Percentiles rank a stretch among this genome's conserved stretches.
phyloP scores from a whole-genome alignment of 2,888 invertebrate species.

The Oscheius sp. region DNA sequence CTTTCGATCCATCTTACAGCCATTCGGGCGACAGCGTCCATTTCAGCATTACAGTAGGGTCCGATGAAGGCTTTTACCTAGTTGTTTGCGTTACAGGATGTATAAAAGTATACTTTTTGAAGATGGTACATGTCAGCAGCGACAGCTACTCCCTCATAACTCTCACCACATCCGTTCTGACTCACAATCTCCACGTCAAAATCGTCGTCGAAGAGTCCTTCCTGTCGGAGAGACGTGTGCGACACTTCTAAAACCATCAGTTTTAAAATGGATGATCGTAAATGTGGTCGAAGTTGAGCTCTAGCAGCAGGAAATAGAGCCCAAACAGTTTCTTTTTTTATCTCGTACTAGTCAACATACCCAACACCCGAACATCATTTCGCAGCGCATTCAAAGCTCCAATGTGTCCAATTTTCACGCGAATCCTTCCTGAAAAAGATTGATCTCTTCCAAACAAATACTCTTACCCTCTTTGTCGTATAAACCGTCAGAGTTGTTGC shows the following conservation, averaged over 20 bases:
- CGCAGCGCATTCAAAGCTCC: constrained; percentile 70
- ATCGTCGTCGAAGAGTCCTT: constrained; percentile 67
- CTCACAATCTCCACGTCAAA: constrained; percentile 69
- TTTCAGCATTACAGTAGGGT: constrained; percentile 70
- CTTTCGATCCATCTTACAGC: constrained; percentile 67
- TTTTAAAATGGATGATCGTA: too few relatives aligned
- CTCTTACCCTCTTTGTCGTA: constrained; percentile 28
- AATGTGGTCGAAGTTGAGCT: too few relatives aligned
- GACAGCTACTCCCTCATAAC: constrained; percentile 71
- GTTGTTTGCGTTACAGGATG: too few relatives aligned
- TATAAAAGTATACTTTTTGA: constrained; percentile 45
- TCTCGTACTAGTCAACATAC: too few relatives aligned
- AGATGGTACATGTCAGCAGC: constrained; percentile 71
- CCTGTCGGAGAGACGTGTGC: constrained; percentile 61
- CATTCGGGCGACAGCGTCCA: constrained; percentile 72
- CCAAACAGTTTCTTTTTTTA: too few relatives aligned
- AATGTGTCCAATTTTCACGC: constrained; percentile 68
- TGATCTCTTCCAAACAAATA: not conserved
- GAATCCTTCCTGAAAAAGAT: constrained; percentile 43
- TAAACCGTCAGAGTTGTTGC: constrained; percentile 24
- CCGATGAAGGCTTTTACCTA: constrained; percentile 68
- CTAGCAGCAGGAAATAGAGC: too few relatives aligned
- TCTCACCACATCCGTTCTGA: constrained; percentile 69
- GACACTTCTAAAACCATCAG: constrained; percentile 61
- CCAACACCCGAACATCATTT: constrained; percentile 54